A percentile compares a stretch with the other conserved stretches of the same genome.
These are phyloP conservation scores for Heterotilapia buettikoferi DNA, from an alignment of 2,113 vertebrate species.

Conservation along the genomic window DNA sequence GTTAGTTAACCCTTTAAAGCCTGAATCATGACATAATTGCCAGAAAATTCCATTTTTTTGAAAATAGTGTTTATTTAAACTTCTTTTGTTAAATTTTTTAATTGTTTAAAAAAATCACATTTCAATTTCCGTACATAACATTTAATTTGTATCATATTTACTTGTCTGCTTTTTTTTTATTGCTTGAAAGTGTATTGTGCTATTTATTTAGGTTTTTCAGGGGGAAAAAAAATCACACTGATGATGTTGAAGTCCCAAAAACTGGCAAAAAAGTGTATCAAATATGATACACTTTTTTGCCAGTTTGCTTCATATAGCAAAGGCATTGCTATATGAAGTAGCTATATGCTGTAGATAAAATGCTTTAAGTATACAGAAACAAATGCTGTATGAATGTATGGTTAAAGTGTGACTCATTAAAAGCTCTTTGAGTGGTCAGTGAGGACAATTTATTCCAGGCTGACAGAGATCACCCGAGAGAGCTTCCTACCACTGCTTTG, in stretches of 20 bases:
- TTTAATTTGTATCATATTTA: background rate
- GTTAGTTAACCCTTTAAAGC: background rate
- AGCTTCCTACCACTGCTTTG: too few species aligned
- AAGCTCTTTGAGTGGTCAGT: background rate
- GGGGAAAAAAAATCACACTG: background rate
- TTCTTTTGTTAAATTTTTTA: too few species aligned
- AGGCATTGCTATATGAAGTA: background rate
- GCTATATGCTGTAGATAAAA: background rate
- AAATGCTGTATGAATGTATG: background rate
- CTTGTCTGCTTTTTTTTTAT: background rate
- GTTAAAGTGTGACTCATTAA: background rate
- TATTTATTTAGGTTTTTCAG: background rate
- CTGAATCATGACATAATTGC: background rate
- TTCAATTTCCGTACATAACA: background rate
- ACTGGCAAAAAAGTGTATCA: background rate
- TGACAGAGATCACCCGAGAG: background rate
- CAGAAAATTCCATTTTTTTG: background rate
- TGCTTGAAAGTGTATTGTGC: background rate
- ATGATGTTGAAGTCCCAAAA: background rate
- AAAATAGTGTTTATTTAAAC: background rate
- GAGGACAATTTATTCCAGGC: background rate
- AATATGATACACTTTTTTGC: too few species aligned
- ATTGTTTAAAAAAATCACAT: background rate
- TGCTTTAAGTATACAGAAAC: background rate
- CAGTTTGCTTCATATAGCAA: background rate